Conservation (phyloP, 2,113 vertebrate species). For the Nyctibius bracteatus region DNA sequence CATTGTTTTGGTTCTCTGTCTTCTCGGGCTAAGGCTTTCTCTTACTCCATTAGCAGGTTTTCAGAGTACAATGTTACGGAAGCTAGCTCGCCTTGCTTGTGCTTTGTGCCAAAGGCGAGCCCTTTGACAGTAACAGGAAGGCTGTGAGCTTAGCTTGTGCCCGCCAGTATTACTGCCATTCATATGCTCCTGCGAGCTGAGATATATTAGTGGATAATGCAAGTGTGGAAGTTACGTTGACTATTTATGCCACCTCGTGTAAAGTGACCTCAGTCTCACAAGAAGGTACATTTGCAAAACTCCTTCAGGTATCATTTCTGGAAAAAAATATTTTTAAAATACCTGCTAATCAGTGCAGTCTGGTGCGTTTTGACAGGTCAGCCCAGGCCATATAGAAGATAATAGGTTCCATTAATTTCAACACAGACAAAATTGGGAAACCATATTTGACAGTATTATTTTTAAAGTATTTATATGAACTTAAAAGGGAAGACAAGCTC, state of each 20-base stretch:
- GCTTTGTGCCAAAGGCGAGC: not conserved
- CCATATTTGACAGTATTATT: not conserved
- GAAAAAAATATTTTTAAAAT: not conserved
- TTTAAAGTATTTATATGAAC: not conserved
- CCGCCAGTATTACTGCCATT: not conserved
- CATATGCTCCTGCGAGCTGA: not conserved
- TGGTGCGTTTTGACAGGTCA: not conserved
- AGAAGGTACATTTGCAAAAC: not conserved
- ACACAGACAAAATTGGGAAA: not conserved
- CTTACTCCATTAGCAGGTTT: not conserved
- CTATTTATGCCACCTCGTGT: not conserved
- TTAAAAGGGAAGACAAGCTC: not conserved
- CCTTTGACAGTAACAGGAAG: not conserved
- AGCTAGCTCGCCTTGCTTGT: not conserved
- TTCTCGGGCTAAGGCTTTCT: not conserved
- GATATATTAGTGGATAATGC: not conserved
- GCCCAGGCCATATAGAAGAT: not conserved
- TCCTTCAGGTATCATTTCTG: not conserved
- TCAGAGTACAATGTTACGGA: not conserved
- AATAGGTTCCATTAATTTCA: not conserved
- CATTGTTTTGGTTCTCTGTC: not conserved
- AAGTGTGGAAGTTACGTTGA: not conserved
- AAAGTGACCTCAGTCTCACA: not conserved
- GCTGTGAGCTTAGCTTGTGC: not conserved
- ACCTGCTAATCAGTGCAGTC: not conserved